A percentile compares a stretch with the other conserved stretches of the same genome.
Conservation (phyloP, 2,888 invertebrate species). For the Epinotia nisella region DNA sequence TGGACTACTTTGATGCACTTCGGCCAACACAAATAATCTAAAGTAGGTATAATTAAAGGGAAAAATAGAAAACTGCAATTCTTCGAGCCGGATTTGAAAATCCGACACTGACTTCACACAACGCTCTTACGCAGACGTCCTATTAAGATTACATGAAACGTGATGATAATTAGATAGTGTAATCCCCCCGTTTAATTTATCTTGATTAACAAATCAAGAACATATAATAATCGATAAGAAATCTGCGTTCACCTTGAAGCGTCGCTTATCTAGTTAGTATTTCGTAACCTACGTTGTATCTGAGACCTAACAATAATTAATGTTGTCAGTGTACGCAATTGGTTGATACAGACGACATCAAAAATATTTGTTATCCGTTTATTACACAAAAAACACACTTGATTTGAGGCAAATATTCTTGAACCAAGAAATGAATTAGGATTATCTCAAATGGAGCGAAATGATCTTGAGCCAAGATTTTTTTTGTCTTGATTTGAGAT, state of each 20-base stretch:
- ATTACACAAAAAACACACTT: no score
- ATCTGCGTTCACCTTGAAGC: conserved; percentile 32
- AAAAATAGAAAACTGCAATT: no score
- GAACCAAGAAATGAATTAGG: no score
- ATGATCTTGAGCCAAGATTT: no score
- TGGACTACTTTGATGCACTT: no score
- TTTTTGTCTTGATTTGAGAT: no score
- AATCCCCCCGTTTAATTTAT: conserved; percentile 27
- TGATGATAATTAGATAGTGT: conserved; percentile 20
- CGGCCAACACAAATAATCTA: no score
- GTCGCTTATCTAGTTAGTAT: conserved; percentile 8
- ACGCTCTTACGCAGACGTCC: conserved; percentile 11
- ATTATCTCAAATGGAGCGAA: no score
- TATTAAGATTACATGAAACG: conserved; percentile 22
- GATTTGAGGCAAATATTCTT: no score
- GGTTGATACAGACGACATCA: background rate
- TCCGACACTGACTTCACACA: background rate
- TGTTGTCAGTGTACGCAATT: background rate
- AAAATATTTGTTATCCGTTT: background rate
- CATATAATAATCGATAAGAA: conserved; percentile 5
- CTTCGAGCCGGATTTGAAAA: no score
- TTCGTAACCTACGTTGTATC: conserved; percentile 26
- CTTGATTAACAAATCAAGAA: background rate
- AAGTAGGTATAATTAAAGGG: no score
- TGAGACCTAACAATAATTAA: background rate